Percentiles rank a stretch among this genome's conserved stretches.
phyloP scores from a whole-genome alignment of 1,140 invertebrate species.

The Zaprionus nigranus region DNA sequence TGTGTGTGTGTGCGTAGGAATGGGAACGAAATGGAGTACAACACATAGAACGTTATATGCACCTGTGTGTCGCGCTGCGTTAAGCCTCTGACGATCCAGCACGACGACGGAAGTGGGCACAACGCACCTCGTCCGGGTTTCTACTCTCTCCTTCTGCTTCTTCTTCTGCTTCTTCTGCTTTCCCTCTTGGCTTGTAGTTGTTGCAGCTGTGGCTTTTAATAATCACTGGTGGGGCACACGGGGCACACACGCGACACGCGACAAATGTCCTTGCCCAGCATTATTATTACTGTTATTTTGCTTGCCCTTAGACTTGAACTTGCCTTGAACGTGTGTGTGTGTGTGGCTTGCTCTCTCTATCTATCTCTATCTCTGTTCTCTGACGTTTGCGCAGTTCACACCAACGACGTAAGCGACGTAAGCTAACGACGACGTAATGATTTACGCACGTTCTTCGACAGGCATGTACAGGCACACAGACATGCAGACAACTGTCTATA shows the following conservation, averaged over 20 bases:
- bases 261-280: constrained; percentile 25
- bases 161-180: neutral
- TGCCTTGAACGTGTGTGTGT: constrained; percentile 16
- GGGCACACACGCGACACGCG: constrained; percentile 28
- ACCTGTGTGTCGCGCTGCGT: constrained; percentile 70
- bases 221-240: neutral
- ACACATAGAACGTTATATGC: constrained; percentile 41
- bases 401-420: constrained; percentile 57
- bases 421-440: constrained; percentile 74
- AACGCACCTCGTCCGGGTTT: too few relatives aligned
- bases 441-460: constrained; percentile 64
- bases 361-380: constrained; percentile 13
- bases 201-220: constrained; percentile 22
- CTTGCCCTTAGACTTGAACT: constrained; percentile 79
- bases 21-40: constrained; percentile 31
- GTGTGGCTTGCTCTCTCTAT: neutral
- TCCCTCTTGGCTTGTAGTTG: neutral
- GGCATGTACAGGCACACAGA: constrained; percentile 8
- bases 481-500: neutral
- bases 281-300: constrained; percentile 14
- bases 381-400: constrained; percentile 68
- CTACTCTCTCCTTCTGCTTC: too few relatives aligned
- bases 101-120: constrained; percentile 43
- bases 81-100: constrained; percentile 61
- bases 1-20: neutral